phyloP scores from a whole-genome alignment of 2,888 invertebrate genomes.

The Adelphocoris suturalis region DNA sequence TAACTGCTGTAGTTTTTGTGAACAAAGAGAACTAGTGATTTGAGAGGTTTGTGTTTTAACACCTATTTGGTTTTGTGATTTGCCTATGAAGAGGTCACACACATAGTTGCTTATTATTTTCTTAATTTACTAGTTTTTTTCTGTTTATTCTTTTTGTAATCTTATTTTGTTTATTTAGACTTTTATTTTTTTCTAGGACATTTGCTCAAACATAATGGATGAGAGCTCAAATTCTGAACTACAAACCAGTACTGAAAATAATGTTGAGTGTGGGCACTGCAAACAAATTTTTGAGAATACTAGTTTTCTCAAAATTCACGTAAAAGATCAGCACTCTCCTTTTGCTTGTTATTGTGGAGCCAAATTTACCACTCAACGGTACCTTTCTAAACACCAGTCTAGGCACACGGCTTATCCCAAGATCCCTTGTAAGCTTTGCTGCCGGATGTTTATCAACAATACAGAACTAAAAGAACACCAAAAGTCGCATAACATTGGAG shows the following conservation, averaged over 20 bases:
- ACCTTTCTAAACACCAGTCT: conserved; percentile 62
- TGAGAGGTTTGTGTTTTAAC: too few relatives aligned
- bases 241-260: conserved; percentile 16
- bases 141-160: neutral
- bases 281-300: neutral
- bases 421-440: conserved; percentile 68
- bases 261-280: neutral
- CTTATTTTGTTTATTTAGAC: conserved; percentile 11
- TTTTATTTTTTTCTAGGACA: conserved; percentile 2
- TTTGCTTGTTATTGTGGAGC: conserved; percentile 70
- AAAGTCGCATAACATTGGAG: conserved; percentile 80
- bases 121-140: neutral
- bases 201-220: neutral
- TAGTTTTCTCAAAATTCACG: conserved; percentile 44
- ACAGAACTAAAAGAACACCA: conserved; percentile 78
- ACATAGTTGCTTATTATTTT: too few relatives aligned
- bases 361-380: conserved; percentile 55
- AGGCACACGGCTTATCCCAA: conserved; percentile 67
- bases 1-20: too few relatives aligned
- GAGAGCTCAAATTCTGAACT: conserved; percentile 18
- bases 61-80: too few relatives aligned
- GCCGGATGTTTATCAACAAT: conserved; percentile 67
- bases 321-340: conserved; percentile 65
- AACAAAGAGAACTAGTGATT: too few relatives aligned
- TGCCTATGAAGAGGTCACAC: too few relatives aligned